Percentiles rank a stretch among this genome's conserved stretches.
Evolutionary conservation across 1,140 invertebrate genomes (phyloP).

Genomic region (Sycobia sp.): DNA sequence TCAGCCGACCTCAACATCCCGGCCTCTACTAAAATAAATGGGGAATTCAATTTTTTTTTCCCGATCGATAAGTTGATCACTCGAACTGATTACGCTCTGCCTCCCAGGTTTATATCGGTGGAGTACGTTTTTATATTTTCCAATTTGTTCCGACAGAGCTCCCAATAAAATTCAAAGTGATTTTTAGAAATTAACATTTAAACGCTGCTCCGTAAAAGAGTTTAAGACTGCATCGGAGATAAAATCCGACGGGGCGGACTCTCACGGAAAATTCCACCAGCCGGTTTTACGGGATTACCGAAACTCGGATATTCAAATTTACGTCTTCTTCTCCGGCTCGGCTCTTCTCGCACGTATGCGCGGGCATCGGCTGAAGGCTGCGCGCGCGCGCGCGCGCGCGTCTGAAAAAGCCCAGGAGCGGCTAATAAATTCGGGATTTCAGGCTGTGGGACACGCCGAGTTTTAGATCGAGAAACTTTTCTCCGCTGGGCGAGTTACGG

Average conservation of each 20-base stretch:
- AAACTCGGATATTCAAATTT: slow-evolving; percentile 12
- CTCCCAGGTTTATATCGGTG: no score
- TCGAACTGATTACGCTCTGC: no score
- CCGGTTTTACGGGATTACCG: slow-evolving; percentile 25
- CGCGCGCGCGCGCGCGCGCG: not conserved
- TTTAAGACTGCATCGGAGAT: slow-evolving; percentile 5
- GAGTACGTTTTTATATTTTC: no score
- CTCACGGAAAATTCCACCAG: slow-evolving; percentile 18
- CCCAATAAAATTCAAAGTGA: slow-evolving; percentile 5
- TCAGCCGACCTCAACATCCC: no score
- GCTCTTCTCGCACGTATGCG: not conserved
- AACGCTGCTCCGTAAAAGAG: not conserved
- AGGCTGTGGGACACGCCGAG: not conserved
- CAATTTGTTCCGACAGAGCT: slow-evolving; percentile 6
- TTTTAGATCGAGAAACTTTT: slow-evolving; percentile 3
- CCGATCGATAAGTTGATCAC: no score
- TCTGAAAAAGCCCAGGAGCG: not conserved
- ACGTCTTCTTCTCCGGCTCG: slow-evolving; percentile 1
- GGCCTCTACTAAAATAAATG: no score
- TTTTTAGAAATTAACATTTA: slow-evolving; percentile 2
- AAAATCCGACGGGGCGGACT: not conserved
- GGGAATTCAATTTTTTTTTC: no score
- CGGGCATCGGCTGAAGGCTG: no score
- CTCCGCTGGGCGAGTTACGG: no score
- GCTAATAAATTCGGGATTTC: slow-evolving; percentile 9